phyloP scores from a whole-genome alignment of 1,140 invertebrate genomes.

The Heliconius nattereri region DNA sequence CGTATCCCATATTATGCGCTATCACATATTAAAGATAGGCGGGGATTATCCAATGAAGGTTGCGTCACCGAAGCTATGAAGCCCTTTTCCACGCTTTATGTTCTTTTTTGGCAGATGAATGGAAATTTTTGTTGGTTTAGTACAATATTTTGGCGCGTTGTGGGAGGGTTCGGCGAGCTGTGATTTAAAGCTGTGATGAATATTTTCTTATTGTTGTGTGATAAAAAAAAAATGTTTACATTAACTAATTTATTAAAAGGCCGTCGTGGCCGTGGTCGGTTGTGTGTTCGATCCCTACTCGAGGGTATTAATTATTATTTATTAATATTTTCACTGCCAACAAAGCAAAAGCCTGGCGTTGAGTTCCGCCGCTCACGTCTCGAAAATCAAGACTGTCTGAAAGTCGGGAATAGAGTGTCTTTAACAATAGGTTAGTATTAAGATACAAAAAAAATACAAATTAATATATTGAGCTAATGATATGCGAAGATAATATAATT shows the following conservation, averaged over 20 bases:
- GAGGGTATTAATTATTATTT: no score
- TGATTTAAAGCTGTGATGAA: constrained; percentile 10
- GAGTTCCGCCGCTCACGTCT: no score
- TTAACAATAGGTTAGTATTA: no score
- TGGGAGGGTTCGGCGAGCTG: constrained; percentile 31
- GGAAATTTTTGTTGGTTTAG: constrained; percentile 54
- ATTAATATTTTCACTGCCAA: no score
- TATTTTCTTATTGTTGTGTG: constrained; percentile 15
- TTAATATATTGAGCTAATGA: no score
- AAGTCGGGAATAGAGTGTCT: no score
- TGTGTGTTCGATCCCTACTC: no score
- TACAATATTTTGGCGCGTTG: constrained; percentile 45
- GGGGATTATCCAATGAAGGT: constrained; percentile 31
- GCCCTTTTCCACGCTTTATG: constrained; percentile 53
- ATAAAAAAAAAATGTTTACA: neutral
- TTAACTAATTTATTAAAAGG: neutral
- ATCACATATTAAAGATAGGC: constrained; percentile 24
- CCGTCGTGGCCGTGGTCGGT: no score
- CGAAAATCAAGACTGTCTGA: no score
- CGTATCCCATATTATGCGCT: constrained; percentile 17
- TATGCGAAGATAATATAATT: no score
- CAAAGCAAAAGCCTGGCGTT: no score
- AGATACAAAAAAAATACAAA: no score
- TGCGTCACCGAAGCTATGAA: constrained; percentile 25
- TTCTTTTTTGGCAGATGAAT: constrained; percentile 51